Evolutionary conservation across 2,113 vertebrate genomes (phyloP), one percentile per base, ranked within the genome.

Genomic region (Periophthalmodon schlosseri): DNA sequence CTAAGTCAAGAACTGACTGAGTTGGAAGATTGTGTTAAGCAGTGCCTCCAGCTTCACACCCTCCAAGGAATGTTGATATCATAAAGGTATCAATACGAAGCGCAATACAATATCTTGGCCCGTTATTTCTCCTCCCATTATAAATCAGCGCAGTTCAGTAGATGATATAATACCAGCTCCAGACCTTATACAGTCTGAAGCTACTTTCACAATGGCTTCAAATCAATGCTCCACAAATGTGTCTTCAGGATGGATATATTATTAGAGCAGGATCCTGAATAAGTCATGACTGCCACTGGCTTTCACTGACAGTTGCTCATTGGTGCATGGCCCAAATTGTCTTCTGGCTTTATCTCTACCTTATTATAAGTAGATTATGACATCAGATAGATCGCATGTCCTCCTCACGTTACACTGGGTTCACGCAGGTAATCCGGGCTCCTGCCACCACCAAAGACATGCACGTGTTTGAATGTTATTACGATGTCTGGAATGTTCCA

Each of bases 121-220:
- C 79, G 57, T 77, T 83, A 77, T 86, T 78, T 86, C 70, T 72
- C 73, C 87, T 68, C 72, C 74, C 75, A 86, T 86, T 89, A 90
- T 87, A 84, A 90, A 90, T 90, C 84, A 84, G 78, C 81, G 77
- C 72, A 77, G 64, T 69, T 78, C 65, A 15, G 72, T 61, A 72
- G 72, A 81, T 86, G 85, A 84, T 85, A 86, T 69, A 56, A 77
- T 80, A 68, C 88, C 80, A 83, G 74, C 68, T 73, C 74, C 7
- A 80, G 84, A 84, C 49, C 39, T 68, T 80, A 69, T 70, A 81
- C 69, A 85, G 67, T 83, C 52, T 73, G 52, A 76, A 74, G 69
- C 84, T 93, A 65, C 18, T 3, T 65, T 65, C 34, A 65, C 63
- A 65, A 65, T 36, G 34, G 20, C 34, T 65, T 39, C 63, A 65